Evolutionary conservation across 2,888 invertebrate species (phyloP), one percentile per base, ranked within the genome.

Genomic region (Thumatha senex): DNA sequence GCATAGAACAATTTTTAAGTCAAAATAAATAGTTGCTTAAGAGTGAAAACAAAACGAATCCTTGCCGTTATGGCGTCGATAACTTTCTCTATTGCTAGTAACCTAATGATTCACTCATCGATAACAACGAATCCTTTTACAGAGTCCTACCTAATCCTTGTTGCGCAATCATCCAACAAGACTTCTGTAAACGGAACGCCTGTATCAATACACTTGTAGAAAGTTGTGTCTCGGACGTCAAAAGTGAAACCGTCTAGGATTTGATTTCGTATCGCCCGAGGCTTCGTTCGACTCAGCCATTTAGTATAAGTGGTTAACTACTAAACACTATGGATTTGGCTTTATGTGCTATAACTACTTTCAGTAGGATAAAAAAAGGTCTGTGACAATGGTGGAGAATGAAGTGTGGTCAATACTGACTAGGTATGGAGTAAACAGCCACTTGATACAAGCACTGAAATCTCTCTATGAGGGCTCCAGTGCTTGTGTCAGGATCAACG

Each of bases 91-190:
- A 47, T 45, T 30, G 12, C 41, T 30, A 42, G 36, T 38, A 13
- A 13, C 13, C 40, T 50, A 48, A 56, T 72, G 62, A 64, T 50
- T 63, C 62, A 63, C 51, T 12, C 5, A 14, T 24, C 13, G 9
- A 10, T 40, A 0, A 31, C 24, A 24, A 24, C 18, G 11, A 4
- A 36, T 14, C 59, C 58, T 54, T 60, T 60, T 55, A 18, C 18
- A 51, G 41, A 41, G 45, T 34, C 39, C 46, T 56, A 60, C 56
- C 51, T 67, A 64, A 64, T 71, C 61, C 51, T 61, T 51, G 56
- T 79, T 78, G 75, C 76, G 77, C 74, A 79, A 78, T 64, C 52
- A 43, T 40, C 67, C 66, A 58, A 46, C 29, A 63, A n/a, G 15
- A 18, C 68, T 70, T 74, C 73, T 72, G 61, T 65, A 62, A 72